Evolutionary conservation across 1,140 invertebrate species (phyloP).

Genomic region (Drosophila bocqueti): DNA sequence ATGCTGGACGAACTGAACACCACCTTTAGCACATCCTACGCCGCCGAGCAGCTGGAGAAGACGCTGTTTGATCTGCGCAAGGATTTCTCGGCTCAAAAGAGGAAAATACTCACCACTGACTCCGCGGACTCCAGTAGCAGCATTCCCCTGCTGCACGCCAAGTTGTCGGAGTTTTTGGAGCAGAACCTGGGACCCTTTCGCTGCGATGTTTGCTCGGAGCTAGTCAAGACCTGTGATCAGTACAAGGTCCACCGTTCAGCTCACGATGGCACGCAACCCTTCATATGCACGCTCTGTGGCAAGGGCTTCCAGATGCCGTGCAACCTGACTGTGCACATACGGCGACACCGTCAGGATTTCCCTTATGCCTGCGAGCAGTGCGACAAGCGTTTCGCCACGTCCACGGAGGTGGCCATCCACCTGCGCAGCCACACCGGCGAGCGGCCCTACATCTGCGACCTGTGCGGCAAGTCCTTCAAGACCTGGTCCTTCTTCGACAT

Average conservation of each 20-base stretch:
- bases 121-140: slow-evolving; percentile 25
- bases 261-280: slow-evolving; percentile 74
- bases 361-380: slow-evolving; percentile 77
- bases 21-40: slow-evolving; percentile 41
- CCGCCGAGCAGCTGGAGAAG: slow-evolving; percentile 68
- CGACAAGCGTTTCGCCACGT: slow-evolving; percentile 76
- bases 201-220: slow-evolving; percentile 61
- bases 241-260: slow-evolving; percentile 74
- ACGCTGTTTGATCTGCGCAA: slow-evolving; percentile 74
- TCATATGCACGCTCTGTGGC: slow-evolving; percentile 77
- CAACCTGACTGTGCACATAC: slow-evolving; percentile 76
- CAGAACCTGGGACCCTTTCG: slow-evolving; percentile 75
- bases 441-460: slow-evolving; percentile 74
- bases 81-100: slow-evolving; percentile 70
- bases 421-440: slow-evolving; percentile 72
- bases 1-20: slow-evolving; percentile 75
- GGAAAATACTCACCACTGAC: slow-evolving; percentile 52
- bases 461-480: slow-evolving; percentile 79
- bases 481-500: slow-evolving; percentile 83
- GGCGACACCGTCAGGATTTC: slow-evolving; percentile 70
- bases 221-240: slow-evolving; percentile 80
- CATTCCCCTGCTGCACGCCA: slow-evolving; percentile 64
- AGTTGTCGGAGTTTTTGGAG: slow-evolving; percentile 70
- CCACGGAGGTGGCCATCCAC: slow-evolving; percentile 77
- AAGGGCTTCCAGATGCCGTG: slow-evolving; percentile 82